A percentile compares a stretch with the other conserved stretches of the same genome.
Conservation (phyloP, 2,888 invertebrate species). For the Ptychoptera contaminata region DNA sequence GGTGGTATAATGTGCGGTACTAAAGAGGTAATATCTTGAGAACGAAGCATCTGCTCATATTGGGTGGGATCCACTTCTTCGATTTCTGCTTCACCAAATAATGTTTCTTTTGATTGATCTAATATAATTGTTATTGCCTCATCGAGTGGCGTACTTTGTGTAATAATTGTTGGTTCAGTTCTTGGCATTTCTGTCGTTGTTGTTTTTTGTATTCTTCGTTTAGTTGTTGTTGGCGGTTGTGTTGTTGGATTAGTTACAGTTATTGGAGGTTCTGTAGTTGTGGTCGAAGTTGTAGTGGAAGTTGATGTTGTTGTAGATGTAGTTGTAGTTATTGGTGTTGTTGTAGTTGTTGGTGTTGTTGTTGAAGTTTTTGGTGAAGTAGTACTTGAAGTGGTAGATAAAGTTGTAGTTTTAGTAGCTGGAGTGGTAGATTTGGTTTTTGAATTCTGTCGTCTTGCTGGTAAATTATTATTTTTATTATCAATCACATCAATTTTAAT, state of each 20-base stretch:
- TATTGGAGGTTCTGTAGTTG: constrained; percentile 1
- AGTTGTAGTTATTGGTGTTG: constrained; percentile 5
- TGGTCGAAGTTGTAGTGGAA: constrained; percentile 3
- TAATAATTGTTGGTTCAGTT: constrained; percentile 15
- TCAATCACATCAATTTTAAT: constrained; percentile 15
- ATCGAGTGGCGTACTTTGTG: constrained; percentile 25
- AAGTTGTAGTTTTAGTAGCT: constrained; percentile 15
- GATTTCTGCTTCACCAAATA: constrained; percentile 30
- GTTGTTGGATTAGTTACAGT: constrained; percentile 6
- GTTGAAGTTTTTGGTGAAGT: constrained; percentile 10
- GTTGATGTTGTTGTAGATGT: constrained; percentile 8
- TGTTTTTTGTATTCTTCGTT: neutral
- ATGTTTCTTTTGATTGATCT: constrained; percentile 16
- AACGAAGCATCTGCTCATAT: constrained; percentile 29
- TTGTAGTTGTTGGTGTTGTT: constrained; percentile 3
- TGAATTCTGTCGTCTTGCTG: neutral
- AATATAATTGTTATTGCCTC: constrained; percentile 3
- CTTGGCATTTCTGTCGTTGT: constrained; percentile 8
- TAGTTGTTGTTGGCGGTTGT: constrained; percentile 2
- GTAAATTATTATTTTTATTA: constrained; percentile 14
- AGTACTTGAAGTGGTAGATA: constrained; percentile 7
- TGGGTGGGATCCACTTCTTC: constrained; percentile 30
- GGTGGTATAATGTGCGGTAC: constrained; percentile 2
- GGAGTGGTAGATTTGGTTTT: neutral
- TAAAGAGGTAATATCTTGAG: constrained; percentile 6